These are phyloP conservation scores for Coptodon bakossiorum DNA, from an alignment of 2,113 vertebrate species.

Conservation along the genomic window DNA sequence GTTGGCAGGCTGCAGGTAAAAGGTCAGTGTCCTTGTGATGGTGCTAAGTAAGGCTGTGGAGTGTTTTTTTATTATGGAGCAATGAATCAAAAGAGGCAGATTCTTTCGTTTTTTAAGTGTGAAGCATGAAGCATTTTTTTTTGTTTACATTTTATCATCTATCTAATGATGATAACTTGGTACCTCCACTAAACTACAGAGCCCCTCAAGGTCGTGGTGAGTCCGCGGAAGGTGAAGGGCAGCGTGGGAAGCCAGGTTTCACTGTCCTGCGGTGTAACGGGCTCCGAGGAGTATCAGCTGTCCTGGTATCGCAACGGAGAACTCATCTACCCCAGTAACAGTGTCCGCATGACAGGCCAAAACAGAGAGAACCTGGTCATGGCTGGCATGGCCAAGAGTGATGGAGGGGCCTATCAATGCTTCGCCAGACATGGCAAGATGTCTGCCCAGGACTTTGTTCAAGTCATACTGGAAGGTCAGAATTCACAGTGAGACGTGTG, in stretches of 20 bases:
- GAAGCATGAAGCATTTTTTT: background rate
- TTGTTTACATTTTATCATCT: background rate
- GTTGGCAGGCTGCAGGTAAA: constrained; percentile 86
- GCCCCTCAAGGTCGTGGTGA: constrained; percentile 87
- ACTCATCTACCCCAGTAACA: constrained; percentile 88
- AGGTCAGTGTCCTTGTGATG: constrained; percentile 77
- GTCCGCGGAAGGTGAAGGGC: constrained; percentile 91
- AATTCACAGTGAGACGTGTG: background rate
- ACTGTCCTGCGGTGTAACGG: constrained; percentile 88
- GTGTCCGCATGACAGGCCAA: constrained; percentile 85
- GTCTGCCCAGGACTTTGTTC: constrained; percentile 95
- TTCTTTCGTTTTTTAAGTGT: background rate
- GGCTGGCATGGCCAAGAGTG: constrained; percentile 96
- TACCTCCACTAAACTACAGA: constrained; percentile 66
- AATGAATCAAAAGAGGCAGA: background rate
- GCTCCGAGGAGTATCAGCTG: constrained; percentile 89
- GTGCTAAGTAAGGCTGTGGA: background rate
- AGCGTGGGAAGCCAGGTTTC: constrained; percentile 96
- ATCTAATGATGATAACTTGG: background rate
- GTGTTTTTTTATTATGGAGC: background rate
- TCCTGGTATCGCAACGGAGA: constrained; percentile 97
- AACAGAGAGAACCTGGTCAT: constrained; percentile 91
- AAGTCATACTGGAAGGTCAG: constrained; percentile 90
- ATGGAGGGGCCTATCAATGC: constrained; percentile 96
- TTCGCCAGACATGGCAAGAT: constrained; percentile 92